Conservation (phyloP, 2,797 vertebrate species). For the Pantherophis vulpinus region DNA sequence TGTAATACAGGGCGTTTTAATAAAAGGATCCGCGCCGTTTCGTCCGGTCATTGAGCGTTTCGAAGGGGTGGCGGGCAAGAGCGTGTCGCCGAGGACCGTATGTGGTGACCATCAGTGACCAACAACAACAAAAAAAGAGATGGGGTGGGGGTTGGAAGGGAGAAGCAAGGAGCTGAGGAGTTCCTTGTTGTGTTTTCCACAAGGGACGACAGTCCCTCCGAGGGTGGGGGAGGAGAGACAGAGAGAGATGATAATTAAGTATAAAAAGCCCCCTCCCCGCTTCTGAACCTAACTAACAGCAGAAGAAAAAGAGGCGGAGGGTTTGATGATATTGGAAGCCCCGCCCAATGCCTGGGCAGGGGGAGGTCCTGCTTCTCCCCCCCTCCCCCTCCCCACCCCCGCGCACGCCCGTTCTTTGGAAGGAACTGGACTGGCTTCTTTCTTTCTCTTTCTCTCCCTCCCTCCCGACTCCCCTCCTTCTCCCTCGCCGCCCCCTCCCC, state of each 20-base stretch:
- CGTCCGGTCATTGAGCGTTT: background rate
- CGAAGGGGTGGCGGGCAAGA: background rate
- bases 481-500: slow-evolving; percentile 40
- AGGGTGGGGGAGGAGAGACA: background rate
- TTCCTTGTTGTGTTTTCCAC: background rate
- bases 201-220: background rate
- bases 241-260: slow-evolving; percentile 16
- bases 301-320: slow-evolving; percentile 73
- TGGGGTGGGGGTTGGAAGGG: background rate
- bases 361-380: slow-evolving; percentile 76
- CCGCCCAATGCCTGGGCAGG: slow-evolving; percentile 82
- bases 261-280: slow-evolving; percentile 35
- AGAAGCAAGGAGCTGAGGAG: background rate
- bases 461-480: slow-evolving; percentile 48
- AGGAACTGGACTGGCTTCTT: slow-evolving; percentile 72
- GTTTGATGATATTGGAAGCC: slow-evolving; percentile 84
- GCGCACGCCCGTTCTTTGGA: slow-evolving; percentile 59
- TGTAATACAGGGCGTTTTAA: background rate
- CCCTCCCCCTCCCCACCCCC: slow-evolving; percentile 69
- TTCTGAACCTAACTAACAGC: slow-evolving; percentile 12
- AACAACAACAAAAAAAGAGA: background rate
- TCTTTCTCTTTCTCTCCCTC: slow-evolving; percentile 57
- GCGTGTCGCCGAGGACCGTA: background rate
- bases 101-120: background rate
- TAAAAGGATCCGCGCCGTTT: background rate